These are phyloP conservation scores for Cheiracanthium punctorium DNA, from an alignment of 2,888 invertebrate species.

Conservation along the genomic window DNA sequence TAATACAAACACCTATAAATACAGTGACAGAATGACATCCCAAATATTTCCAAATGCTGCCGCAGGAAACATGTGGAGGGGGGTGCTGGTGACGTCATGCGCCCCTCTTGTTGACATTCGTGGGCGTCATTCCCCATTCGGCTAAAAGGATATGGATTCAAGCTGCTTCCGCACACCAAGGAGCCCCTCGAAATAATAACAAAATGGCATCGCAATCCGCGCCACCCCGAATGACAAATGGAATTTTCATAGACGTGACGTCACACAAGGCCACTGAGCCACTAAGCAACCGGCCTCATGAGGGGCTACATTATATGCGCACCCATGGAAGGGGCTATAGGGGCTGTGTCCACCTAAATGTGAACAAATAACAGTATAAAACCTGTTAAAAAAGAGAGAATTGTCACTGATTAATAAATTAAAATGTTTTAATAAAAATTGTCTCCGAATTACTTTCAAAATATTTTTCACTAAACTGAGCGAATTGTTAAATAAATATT, in stretches of 20 bases:
- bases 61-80: constrained; percentile 46
- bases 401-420: too few relatives aligned
- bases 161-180: constrained; percentile 38
- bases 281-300: too few relatives aligned
- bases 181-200: constrained; percentile 22
- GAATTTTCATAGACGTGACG: constrained; percentile 59
- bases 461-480: too few relatives aligned
- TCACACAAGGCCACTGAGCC: constrained; percentile 7
- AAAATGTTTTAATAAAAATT: too few relatives aligned
- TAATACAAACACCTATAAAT: too few relatives aligned
- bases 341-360: too few relatives aligned
- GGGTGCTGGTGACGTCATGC: constrained; percentile 53
- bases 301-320: too few relatives aligned
- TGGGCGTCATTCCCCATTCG: neutral
- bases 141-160: constrained; percentile 41
- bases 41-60: constrained; percentile 1
- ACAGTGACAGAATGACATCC: neutral
- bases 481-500: too few relatives aligned
- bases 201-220: neutral
- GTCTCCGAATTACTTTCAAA: too few relatives aligned
- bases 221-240: constrained; percentile 26
- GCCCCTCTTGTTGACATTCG: constrained; percentile 32
- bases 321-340: too few relatives aligned
- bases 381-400: too few relatives aligned
- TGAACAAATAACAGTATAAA: too few relatives aligned